phyloP scores from a whole-genome alignment of 2,888 invertebrate species.

The Epinotia brunnichana region DNA sequence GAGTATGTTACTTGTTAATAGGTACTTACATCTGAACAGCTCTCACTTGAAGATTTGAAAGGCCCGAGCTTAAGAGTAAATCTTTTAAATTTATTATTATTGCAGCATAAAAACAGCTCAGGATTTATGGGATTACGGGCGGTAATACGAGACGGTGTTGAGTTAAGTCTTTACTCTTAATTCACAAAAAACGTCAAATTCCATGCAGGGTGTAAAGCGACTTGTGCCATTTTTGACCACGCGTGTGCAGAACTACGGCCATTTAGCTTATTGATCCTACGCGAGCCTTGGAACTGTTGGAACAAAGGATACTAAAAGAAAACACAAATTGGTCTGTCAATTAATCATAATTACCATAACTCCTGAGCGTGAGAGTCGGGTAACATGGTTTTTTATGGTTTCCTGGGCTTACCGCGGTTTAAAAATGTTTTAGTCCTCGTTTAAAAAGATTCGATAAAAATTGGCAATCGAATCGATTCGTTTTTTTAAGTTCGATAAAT shows the following conservation, averaged over 20 bases:
- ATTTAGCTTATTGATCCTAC: constrained; percentile 31
- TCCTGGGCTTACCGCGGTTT: no score
- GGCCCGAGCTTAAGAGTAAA: constrained; percentile 23
- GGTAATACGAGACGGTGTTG: constrained; percentile 25
- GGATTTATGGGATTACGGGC: constrained; percentile 28
- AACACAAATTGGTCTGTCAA: constrained; percentile 26
- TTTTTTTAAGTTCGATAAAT: no score
- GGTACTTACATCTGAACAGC: constrained; percentile 22
- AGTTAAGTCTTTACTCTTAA: constrained; percentile 16
- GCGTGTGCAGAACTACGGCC: constrained; percentile 7
- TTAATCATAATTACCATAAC: constrained; percentile 31
- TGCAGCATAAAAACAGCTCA: constrained; percentile 17
- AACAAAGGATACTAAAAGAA: constrained; percentile 33
- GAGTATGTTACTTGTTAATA: constrained; percentile 20
- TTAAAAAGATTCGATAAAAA: no score
- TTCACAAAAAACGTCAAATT: constrained; percentile 8
- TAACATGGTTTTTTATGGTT: background rate
- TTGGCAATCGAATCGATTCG: no score
- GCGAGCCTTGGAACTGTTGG: constrained; percentile 21
- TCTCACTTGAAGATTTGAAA: constrained; percentile 18
- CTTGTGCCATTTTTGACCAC: constrained; percentile 7
- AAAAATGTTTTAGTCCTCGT: no score
- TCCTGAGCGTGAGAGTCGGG: background rate
- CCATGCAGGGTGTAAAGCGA: background rate
- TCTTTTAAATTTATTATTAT: constrained; percentile 31